phyloP scores from a whole-genome alignment of 1,140 invertebrate species.

The Thalassaphorura encarpata region DNA sequence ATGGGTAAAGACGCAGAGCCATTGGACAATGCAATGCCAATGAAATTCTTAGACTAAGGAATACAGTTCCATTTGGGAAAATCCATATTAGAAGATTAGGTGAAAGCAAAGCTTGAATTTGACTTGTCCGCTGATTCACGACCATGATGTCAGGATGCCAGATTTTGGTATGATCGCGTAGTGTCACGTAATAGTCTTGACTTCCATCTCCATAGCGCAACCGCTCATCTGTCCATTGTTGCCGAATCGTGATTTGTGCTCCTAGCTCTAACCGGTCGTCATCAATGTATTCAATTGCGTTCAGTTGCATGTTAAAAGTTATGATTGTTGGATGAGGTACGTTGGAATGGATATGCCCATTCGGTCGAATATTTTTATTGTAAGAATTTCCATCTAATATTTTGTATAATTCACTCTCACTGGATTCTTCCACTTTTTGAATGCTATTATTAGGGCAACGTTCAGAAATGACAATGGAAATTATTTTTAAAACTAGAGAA shows the following conservation, averaged over 20 bases:
- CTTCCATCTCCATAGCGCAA: background rate
- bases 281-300: slow-evolving; percentile 16
- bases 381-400: no score
- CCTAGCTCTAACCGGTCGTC: slow-evolving; percentile 12
- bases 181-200: slow-evolving; percentile 36
- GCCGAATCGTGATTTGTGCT: slow-evolving; percentile 15
- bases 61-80: slow-evolving; percentile 41
- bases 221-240: slow-evolving; percentile 14
- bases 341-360: no score
- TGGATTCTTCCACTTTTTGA: no score
- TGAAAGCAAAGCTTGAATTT: no score
- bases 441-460: no score
- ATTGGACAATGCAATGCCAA: slow-evolving; percentile 7
- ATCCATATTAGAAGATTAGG: slow-evolving; percentile 41
- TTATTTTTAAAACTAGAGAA: no score
- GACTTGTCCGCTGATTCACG: slow-evolving; percentile 43
- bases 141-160: slow-evolving; percentile 48
- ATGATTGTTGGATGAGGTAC: no score
- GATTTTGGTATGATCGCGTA: slow-evolving; percentile 39
- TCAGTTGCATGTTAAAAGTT: no score
- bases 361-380: no score
- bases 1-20: slow-evolving; percentile 11
- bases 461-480: no score
- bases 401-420: no score
- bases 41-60: slow-evolving; percentile 32